Evolutionary conservation across 2,113 vertebrate species (phyloP).

Genomic region (Xenopus borealis): DNA sequence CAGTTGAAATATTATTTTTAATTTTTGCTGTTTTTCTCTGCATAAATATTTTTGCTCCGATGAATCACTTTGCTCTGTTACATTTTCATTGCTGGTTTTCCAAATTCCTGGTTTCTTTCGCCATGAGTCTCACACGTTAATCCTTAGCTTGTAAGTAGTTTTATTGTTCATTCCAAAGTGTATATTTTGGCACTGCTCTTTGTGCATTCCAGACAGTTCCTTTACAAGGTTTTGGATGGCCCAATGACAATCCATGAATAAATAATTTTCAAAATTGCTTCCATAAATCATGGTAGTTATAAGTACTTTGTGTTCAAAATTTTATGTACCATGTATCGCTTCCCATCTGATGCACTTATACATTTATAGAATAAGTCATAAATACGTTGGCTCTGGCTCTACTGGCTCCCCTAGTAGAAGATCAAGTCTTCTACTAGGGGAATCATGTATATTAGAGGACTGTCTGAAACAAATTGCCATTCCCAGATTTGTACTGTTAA

Average conservation of each 20-base stretch:
- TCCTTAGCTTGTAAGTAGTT: neutral
- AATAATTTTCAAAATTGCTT: neutral
- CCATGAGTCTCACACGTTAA: slow-evolving; percentile 20
- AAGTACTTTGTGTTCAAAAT: neutral
- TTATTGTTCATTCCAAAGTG: slow-evolving; percentile 18
- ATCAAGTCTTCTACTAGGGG: too few species aligned
- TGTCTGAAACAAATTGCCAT: too few species aligned
- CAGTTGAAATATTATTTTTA: too few species aligned
- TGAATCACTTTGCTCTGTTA: neutral
- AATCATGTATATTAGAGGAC: too few species aligned
- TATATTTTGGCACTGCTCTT: slow-evolving; percentile 4
- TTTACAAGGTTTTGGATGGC: slow-evolving; percentile 1
- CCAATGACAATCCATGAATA: neutral
- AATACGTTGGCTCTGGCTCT: neutral
- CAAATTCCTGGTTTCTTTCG: neutral
- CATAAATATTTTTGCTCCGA: neutral
- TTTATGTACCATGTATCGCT: neutral
- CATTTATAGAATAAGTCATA: neutral
- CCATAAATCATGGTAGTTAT: neutral
- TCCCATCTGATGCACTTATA: neutral
- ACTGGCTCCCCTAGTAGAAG: too few species aligned
- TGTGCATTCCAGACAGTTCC: neutral
- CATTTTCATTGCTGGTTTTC: neutral
- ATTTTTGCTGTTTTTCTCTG: neutral
- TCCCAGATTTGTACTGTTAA: too few species aligned